Percentiles rank a stretch among this genome's conserved stretches.
These are phyloP conservation scores for Cephalopterus ornatus DNA, from an alignment of 2,113 vertebrate species.

Conservation along the genomic window DNA sequence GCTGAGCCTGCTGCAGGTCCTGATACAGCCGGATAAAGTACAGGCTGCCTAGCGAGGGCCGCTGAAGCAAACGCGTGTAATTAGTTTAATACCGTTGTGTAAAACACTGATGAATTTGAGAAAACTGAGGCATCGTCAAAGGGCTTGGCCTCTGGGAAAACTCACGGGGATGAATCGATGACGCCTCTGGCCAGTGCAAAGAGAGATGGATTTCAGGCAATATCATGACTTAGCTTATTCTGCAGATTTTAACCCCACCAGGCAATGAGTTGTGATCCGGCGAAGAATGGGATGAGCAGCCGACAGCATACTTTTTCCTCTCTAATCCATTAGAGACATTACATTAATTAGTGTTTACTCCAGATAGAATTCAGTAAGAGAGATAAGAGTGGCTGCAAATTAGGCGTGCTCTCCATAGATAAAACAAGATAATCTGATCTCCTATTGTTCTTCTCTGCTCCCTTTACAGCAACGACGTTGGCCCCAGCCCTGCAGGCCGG, in stretches of 20 bases:
- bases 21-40: not conserved
- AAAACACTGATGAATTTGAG: not conserved
- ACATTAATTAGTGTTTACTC: conserved; percentile 28
- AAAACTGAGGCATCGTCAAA: not conserved
- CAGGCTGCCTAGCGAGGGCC: not conserved
- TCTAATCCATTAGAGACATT: not conserved
- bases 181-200: not conserved
- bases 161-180: too few relatives aligned
- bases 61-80: rapidly evolving
- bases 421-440: not conserved
- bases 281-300: not conserved
- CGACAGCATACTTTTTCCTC: not conserved
- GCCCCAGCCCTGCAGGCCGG: not conserved
- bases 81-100: rapidly evolving
- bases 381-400: conserved; percentile 7
- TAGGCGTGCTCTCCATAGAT: not conserved
- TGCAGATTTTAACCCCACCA: not conserved
- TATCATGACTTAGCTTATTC: not conserved
- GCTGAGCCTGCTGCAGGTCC: not conserved
- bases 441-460: not conserved
- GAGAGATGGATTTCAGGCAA: not conserved
- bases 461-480: not conserved
- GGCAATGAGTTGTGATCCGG: not conserved
- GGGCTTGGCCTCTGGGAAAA: not conserved
- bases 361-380: not conserved